A percentile compares a stretch with the other conserved stretches of the same genome.
phyloP scores from a whole-genome alignment of 2,888 invertebrate species.

The Dasypolia templi region DNA sequence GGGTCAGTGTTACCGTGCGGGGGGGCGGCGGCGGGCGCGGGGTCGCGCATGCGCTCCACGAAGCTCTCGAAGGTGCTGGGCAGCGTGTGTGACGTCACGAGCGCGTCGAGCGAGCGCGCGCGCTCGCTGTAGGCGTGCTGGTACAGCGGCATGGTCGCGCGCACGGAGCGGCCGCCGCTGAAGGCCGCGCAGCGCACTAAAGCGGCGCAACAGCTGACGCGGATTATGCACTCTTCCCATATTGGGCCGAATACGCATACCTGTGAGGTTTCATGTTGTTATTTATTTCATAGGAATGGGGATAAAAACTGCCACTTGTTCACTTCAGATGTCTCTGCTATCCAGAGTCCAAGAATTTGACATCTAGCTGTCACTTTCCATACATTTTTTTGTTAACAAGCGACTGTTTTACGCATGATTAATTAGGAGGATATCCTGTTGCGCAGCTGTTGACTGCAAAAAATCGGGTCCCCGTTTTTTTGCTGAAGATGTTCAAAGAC shows the following conservation, averaged over 20 bases:
- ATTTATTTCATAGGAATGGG: too few relatives aligned
- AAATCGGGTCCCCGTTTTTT: too few relatives aligned
- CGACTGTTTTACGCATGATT: too few relatives aligned
- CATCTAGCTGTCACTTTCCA: too few relatives aligned
- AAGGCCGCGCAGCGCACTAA: constrained; percentile 96
- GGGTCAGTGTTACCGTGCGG: constrained; percentile 53
- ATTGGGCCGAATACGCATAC: constrained; percentile 98
- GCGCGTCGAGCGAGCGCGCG: constrained; percentile 95
- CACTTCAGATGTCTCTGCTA: too few relatives aligned
- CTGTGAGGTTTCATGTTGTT: constrained; percentile 77
- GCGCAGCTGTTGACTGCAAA: too few relatives aligned
- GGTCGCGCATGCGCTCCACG: constrained; percentile 84
- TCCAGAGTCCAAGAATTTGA: too few relatives aligned
- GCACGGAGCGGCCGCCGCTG: constrained; percentile 97
- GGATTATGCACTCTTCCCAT: constrained; percentile 95
- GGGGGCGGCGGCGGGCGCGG: constrained; percentile 65
- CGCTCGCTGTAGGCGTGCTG: constrained; percentile 98
- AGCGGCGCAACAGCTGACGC: constrained; percentile 92
- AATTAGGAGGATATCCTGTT: too few relatives aligned
- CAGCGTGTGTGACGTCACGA: constrained; percentile 96
- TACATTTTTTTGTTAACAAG: too few relatives aligned
- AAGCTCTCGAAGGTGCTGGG: constrained; percentile 97
- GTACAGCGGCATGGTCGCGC: constrained; percentile 96
- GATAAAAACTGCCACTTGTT: too few relatives aligned
- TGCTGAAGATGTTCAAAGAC: too few relatives aligned